Percentiles rank a stretch among this genome's conserved stretches.
Evolutionary conservation across 2,888 invertebrate species (phyloP).

Genomic region (Phlogophora meticulosa): DNA sequence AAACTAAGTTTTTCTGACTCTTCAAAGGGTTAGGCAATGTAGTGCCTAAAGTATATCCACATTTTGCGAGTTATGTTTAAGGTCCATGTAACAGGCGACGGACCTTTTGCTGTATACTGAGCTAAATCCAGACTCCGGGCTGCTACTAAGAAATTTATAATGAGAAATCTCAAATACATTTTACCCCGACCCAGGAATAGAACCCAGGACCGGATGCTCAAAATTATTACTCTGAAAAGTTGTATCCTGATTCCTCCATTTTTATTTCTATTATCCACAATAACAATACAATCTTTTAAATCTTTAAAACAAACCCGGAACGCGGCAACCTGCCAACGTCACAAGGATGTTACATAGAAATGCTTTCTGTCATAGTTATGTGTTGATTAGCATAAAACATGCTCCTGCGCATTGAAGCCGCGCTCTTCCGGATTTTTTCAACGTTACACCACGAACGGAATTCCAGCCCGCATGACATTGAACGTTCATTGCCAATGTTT

Average conservation of each 20-base stretch:
- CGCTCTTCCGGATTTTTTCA: constrained; percentile 83
- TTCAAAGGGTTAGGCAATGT: too few species aligned
- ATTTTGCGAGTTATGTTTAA: too few species aligned
- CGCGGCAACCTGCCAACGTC: constrained; percentile 68
- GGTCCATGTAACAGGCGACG: too few species aligned
- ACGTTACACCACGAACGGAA: constrained; percentile 72
- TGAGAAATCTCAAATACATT: too few species aligned
- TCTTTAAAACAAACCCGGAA: constrained; percentile 65
- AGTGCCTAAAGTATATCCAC: too few species aligned
- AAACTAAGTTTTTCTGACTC: too few species aligned
- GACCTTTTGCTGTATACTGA: too few species aligned
- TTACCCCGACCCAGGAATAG: too few species aligned
- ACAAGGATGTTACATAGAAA: constrained; percentile 84
- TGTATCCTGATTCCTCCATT: neutral
- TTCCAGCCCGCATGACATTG: constrained; percentile 80
- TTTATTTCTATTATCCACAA: neutral
- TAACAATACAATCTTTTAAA: constrained; percentile 23
- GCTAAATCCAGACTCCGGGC: too few species aligned
- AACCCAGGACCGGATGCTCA: too few species aligned
- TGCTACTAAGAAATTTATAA: too few species aligned
- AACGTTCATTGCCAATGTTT: constrained; percentile 72
- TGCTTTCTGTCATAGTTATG: constrained; percentile 85
- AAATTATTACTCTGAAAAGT: too few species aligned
- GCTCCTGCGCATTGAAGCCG: constrained; percentile 72
- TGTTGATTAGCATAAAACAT: constrained; percentile 86